Conservation (phyloP, 2,888 invertebrate species). For the Plusia festucae region DNA sequence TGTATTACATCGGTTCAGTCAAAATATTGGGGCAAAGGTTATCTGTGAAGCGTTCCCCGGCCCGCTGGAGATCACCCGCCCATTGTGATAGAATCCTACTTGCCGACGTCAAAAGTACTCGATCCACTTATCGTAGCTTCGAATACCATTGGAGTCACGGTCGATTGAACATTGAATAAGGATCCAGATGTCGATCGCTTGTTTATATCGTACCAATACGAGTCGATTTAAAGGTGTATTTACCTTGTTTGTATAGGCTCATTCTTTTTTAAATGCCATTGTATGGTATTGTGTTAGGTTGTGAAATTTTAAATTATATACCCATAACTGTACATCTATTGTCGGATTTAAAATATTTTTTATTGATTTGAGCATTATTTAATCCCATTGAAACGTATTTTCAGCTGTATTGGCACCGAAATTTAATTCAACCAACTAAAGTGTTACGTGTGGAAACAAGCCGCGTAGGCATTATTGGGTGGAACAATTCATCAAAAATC, state of each 20-base stretch:
- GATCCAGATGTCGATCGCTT: conserved; percentile 67
- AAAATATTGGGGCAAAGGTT: conserved; percentile 85
- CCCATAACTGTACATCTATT: not conserved
- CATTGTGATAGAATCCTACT: conserved; percentile 70
- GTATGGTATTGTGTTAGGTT: not conserved
- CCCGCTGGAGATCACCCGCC: conserved; percentile 55
- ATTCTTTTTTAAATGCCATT: conserved; percentile 33
- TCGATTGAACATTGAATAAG: conserved; percentile 75
- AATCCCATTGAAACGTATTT: not conserved
- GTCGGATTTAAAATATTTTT: not conserved
- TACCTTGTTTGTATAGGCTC: conserved; percentile 24
- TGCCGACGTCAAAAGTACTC: conserved; percentile 74
- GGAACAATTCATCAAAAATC: conserved; percentile 80
- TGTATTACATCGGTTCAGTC: conserved; percentile 79
- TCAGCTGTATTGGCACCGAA: conserved; percentile 1
- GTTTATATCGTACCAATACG: conserved; percentile 57
- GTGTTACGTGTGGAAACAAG: conserved; percentile 26
- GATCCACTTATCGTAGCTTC: conserved; percentile 72
- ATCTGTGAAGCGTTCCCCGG: conserved; percentile 66
- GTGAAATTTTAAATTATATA: not conserved
- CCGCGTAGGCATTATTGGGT: conserved; percentile 43
- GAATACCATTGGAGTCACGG: conserved; percentile 82
- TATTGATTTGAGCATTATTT: not conserved
- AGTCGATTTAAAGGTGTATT: conserved; percentile 41
- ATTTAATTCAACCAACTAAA: conserved; percentile 5